These are phyloP conservation scores for Eustalomyia histrio DNA, from an alignment of 2,888 invertebrate genomes.

Conservation along the genomic window DNA sequence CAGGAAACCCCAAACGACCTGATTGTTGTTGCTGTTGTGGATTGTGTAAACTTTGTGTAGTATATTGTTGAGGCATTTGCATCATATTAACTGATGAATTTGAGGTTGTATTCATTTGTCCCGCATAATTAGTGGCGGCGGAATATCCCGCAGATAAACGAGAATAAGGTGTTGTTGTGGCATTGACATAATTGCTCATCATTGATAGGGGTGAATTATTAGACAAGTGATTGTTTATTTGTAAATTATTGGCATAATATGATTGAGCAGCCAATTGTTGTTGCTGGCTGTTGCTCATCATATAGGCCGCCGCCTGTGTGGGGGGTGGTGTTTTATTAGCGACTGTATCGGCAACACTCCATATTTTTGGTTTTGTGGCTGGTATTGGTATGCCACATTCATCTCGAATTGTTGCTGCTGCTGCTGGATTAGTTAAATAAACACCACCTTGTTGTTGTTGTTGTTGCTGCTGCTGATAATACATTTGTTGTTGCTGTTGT, in stretches of 20 bases:
- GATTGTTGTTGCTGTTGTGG: slow-evolving; percentile 71
- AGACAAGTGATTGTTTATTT: slow-evolving; percentile 62
- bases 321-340: slow-evolving; percentile 95
- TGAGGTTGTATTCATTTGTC: slow-evolving; percentile 71
- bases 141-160: slow-evolving; percentile 79
- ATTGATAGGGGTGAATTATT: slow-evolving; percentile 79
- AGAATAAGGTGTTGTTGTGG: slow-evolving; percentile 81
- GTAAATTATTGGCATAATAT: slow-evolving; percentile 68
- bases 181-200: slow-evolving; percentile 80
- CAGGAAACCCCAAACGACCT: slow-evolving; percentile 87
- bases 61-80: slow-evolving; percentile 67
- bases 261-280: slow-evolving; percentile 64
- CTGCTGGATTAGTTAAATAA: slow-evolving; percentile 67
- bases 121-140: slow-evolving; percentile 74
- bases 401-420: slow-evolving; percentile 81
- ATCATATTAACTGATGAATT: slow-evolving; percentile 77
- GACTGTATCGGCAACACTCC: slow-evolving; percentile 96
- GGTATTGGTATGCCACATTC: slow-evolving; percentile 94
- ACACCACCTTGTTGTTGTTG: slow-evolving; percentile 68
- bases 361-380: slow-evolving; percentile 95
- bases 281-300: slow-evolving; percentile 69
- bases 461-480: slow-evolving; percentile 73
- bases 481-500: slow-evolving; percentile 79
- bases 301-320: slow-evolving; percentile 74
- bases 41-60: slow-evolving; percentile 67